Base-by-base conservation (phyloP, 1,140 invertebrate genomes). In the Zophobas morio region DNA sequence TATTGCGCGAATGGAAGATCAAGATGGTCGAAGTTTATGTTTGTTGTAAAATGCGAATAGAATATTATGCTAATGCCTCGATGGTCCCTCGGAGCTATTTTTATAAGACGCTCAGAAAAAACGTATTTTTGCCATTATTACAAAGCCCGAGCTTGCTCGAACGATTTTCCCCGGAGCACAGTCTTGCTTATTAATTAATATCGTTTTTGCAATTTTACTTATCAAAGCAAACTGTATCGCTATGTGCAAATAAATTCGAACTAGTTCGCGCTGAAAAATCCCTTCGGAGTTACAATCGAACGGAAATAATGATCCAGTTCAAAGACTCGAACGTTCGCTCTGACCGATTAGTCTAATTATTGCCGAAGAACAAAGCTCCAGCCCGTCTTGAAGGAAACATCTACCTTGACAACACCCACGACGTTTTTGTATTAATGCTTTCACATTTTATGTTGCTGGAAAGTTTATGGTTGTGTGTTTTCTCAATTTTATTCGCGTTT, bases 341-440 rank as follows among this genome's bases (percentile, higher is more conserved):
- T 70, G 57, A 76, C 60, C 75, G 63, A 76, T 76, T 70, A 63
- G 47, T 76, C 75, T 63, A 76, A 76, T 76, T 76, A 70, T 20
- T 20, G 20, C 57, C 49, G 37, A 54, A 73, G 49, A 73, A 53
- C 37, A 73, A 56, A 42, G 37, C 36, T 73, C 5, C 20, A 54
- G 37, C 6, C n/a, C 37, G n/a, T 36, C 46, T 40, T 35, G 36
- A 49, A 53, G 6, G 40, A 35, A 6, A n/a, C 47, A 54, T 51
- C 37, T 32, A 53, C 71, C 37, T 73, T 40, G 8, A 73, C 49
- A 73, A 73, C 40, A 8, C 32, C 47, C 70, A 20, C 70, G 3
- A 72, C 70, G 56, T 73, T 73, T 56, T 73, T 56, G 71, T 42
- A 73, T 73, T 73, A 73, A 73, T 73, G 51, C 54, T 39, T 20